Base-by-base conservation (phyloP, 1,140 invertebrate species). In the Drosophila bifasciata region DNA sequence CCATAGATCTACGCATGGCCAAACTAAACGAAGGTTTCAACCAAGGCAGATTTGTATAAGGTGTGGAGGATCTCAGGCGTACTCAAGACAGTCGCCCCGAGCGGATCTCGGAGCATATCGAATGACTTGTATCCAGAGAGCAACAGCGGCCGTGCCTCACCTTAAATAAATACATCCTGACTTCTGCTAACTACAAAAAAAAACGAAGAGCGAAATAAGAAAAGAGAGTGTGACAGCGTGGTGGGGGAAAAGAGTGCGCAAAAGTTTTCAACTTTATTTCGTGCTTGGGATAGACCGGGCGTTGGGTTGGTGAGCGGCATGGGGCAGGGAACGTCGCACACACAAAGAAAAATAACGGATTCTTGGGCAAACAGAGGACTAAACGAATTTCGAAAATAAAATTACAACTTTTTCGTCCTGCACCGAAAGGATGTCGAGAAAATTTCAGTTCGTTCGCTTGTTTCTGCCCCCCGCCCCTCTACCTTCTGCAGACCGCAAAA, bases 371-470 rank as follows among this genome's bases (percentile, higher is more conserved):
- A 89, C 78, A 88, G 78, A 88, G 69, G 76, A 83, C 83, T 88
- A 88, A 88, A 88, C 83, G 83, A 88, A 88, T 88, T 88, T 88
- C 71, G 71, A 83, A 88, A 88, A 88, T 88, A 88, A 81, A 88
- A 88, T 88, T 88, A 88, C 83, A 88, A 88, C 84, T 88, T 88
- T 88, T 73, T 74, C 46, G 76, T 62, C 60, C 73, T 74, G 60
- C 51, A 73, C 57, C 45, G 60, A 50, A 79, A 76, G 74, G 70
- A 78, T 75, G 69, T 62, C 85, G 63, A 81, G 73, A 70, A 51
- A 88, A 86, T 81, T 86, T 86, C 32, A 36, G 77, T 44, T 67
- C 55, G 19, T 75, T 70, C 46, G 50, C 64, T 60, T 44, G 59
- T 76, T 63, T 72, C 48, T 48, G 45, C 41, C 28, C 3, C 2